Percentiles rank a stretch among this genome's conserved stretches.
Conservation (phyloP, 2,888 invertebrate species). For the Apodemia hepburni region DNA sequence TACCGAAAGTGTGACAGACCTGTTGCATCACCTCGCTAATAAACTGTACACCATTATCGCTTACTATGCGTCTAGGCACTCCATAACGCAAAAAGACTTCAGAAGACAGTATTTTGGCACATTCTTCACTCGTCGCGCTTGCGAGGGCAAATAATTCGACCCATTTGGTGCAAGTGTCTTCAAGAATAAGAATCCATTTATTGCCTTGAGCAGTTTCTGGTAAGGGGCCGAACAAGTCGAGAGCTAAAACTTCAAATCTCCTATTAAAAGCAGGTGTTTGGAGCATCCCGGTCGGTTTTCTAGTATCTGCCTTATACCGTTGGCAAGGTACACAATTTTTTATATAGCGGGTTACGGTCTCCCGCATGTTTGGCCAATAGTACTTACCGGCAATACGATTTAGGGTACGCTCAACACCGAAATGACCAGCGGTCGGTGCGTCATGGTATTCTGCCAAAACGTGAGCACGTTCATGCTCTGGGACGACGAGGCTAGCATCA, state of each 20-base stretch:
- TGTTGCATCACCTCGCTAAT: constrained; percentile 33
- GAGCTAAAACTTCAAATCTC: constrained; percentile 25
- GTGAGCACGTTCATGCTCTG: too few species aligned
- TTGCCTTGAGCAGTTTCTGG: constrained; percentile 28
- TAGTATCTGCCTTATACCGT: too few species aligned
- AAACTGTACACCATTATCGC: constrained; percentile 42
- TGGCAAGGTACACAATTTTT: constrained; percentile 12
- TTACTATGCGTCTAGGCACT: constrained; percentile 38
- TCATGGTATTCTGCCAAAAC: too few species aligned
- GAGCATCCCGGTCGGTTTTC: constrained; percentile 21
- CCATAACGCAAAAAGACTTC: constrained; percentile 40
- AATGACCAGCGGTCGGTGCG: too few species aligned
- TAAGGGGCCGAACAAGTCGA: constrained; percentile 36
- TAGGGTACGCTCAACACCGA: too few species aligned
- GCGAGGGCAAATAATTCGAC: constrained; percentile 37
- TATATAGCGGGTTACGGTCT: constrained; percentile 23
- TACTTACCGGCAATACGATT: too few species aligned
- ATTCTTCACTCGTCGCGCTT: constrained; percentile 31
- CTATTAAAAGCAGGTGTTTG: constrained; percentile 25
- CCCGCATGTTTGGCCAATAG: too few species aligned
- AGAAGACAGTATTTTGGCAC: constrained; percentile 28
- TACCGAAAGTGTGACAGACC: constrained; percentile 23
- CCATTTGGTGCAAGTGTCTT: constrained; percentile 35
- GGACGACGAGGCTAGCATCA: too few species aligned
- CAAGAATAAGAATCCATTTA: constrained; percentile 36